Percentiles rank a stretch among this genome's conserved stretches.
These are phyloP conservation scores for Limnothrissa miodon DNA, from an alignment of 2,113 vertebrate species.

Conservation along the genomic window DNA sequence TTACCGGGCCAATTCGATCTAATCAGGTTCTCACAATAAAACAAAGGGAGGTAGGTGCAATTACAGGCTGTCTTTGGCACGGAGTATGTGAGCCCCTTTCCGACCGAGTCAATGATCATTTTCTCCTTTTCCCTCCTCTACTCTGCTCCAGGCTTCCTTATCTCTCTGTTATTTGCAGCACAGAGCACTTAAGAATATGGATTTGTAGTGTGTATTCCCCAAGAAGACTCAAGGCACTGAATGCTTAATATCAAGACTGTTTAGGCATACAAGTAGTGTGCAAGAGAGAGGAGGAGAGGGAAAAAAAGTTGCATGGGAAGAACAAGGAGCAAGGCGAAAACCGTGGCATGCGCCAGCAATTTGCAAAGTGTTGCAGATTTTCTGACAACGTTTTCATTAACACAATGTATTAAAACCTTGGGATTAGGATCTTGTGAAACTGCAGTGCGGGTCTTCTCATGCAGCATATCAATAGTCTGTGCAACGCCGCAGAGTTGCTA, in stretches of 20 bases:
- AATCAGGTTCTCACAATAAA: conserved; percentile 45
- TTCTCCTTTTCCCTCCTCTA: background rate
- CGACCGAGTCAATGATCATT: background rate
- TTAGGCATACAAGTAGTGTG: background rate
- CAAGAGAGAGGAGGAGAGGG: background rate
- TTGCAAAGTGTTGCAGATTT: background rate
- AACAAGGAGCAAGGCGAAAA: background rate
- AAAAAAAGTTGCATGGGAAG: background rate
- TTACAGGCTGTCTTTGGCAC: background rate
- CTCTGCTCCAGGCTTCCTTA: background rate
- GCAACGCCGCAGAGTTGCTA: background rate
- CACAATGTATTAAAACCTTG: background rate
- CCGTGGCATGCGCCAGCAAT: background rate
- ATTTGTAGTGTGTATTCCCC: background rate
- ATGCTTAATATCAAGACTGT: background rate
- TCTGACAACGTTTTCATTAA: background rate
- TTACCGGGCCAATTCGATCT: conserved; percentile 33
- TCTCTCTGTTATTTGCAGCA: background rate
- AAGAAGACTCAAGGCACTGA: background rate
- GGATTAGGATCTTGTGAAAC: background rate
- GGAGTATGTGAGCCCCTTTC: background rate
- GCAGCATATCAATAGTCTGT: background rate
- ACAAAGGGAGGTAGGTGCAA: conserved; percentile 39
- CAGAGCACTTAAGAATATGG: background rate
- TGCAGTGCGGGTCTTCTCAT: background rate